Percentiles rank a stretch among this genome's conserved stretches.
Conservation (phyloP, 2,888 invertebrate species). For the Brenthis daphne region DNA sequence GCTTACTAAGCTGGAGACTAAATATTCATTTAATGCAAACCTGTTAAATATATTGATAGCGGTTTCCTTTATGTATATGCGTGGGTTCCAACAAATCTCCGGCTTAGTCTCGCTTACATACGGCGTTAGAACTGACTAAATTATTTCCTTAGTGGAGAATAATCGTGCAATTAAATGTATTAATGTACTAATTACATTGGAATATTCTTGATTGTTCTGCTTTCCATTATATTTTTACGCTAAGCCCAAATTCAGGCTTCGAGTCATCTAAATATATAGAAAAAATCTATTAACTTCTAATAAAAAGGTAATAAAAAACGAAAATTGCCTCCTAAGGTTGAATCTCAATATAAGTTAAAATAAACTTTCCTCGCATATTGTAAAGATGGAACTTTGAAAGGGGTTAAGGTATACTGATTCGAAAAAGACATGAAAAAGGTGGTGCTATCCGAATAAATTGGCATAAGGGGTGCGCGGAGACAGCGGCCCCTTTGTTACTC, state of each 20-base stretch:
- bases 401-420: slow-evolving; percentile 71
- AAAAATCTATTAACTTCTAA: slow-evolving; percentile 36
- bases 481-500: slow-evolving; percentile 39
- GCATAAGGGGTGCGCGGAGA: slow-evolving; percentile 31
- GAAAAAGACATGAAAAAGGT: slow-evolving; percentile 56
- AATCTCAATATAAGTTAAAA: slow-evolving; percentile 45
- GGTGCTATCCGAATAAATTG: slow-evolving; percentile 35
- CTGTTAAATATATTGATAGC: slow-evolving; percentile 31
- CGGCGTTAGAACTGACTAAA: slow-evolving; percentile 16
- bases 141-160: slow-evolving; percentile 62
- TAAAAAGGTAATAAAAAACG: slow-evolving; percentile 62
- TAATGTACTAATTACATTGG: not conserved
- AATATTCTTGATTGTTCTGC: not conserved
- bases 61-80: slow-evolving; percentile 23
- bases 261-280: too few relatives aligned
- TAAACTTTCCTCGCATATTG: slow-evolving; percentile 55
- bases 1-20: slow-evolving; percentile 42
- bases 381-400: slow-evolving; percentile 68
- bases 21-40: slow-evolving; percentile 38
- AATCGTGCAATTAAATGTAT: slow-evolving; percentile 54
- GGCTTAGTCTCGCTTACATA: slow-evolving; percentile 19
- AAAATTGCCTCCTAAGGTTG: slow-evolving; percentile 49
- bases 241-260: too few relatives aligned
- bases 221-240: slow-evolving; percentile 37
- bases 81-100: slow-evolving; percentile 21